These are phyloP conservation scores for Amazona guildingii DNA, from an alignment of 2,113 vertebrate species.

Conservation along the genomic window DNA sequence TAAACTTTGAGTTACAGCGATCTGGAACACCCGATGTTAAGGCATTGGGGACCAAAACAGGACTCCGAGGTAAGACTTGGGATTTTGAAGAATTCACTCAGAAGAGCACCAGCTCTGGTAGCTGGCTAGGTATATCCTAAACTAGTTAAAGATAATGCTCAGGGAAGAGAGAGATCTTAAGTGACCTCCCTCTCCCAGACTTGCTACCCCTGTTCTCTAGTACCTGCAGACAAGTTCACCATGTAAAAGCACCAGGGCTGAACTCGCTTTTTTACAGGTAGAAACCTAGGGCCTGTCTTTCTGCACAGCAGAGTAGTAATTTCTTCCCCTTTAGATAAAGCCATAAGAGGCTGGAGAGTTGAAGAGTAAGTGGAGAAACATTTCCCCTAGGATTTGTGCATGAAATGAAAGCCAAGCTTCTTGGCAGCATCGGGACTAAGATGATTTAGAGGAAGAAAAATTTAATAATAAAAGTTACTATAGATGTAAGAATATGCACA, in stretches of 20 bases:
- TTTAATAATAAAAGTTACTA: not conserved
- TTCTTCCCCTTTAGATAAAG: not conserved
- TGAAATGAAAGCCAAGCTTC: not conserved
- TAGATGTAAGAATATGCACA: not conserved
- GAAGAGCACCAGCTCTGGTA: not conserved
- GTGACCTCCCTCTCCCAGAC: not conserved
- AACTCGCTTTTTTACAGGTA: not conserved
- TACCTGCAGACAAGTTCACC: not conserved
- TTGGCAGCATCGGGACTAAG: not conserved
- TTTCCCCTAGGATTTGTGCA: not conserved
- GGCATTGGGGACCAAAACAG: not conserved
- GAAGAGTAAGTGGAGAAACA: not conserved
- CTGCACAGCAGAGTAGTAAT: not conserved
- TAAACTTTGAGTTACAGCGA: not conserved
- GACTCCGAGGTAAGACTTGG: not conserved
- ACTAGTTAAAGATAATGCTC: not conserved
- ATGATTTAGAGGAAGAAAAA: not conserved
- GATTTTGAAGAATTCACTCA: not conserved
- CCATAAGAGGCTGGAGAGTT: not conserved
- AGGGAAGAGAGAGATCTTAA: not conserved
- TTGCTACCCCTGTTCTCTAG: not conserved
- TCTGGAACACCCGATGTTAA: not conserved
- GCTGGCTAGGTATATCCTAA: not conserved
- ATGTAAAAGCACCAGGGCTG: rapidly evolving
- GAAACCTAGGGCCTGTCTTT: not conserved